Evolutionary conservation across 1,140 invertebrate genomes (phyloP), one percentile per base, ranked within the genome.

Genomic region (Trachymyrmex cornetzi): DNA sequence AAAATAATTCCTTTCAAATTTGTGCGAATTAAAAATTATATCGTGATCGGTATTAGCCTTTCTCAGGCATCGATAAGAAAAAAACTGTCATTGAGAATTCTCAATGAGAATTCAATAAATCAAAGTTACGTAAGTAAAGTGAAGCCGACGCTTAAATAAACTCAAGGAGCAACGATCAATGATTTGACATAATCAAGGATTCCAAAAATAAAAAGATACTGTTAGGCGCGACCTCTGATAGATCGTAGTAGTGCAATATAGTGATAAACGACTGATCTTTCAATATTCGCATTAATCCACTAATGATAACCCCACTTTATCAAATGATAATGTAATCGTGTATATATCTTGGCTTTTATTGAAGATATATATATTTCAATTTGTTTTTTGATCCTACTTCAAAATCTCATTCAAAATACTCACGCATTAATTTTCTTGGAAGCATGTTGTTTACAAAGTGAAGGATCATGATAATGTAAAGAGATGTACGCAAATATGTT

Each of bases 141-240:
- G 24, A 48, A 82, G 38, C n/a, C 34, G 19, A 59, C 22, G 53
- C 34, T 80, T 82, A 82, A 82, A 72, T 59, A 67, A 74, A 38
- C 38, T 82, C 67, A 82, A 82, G 66, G 80, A 82, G 80, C 34
- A 69, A 61, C 53, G 67, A 82, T 82, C 66, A 74, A 82, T 82
- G 67, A 74, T 82, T 82, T 82, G 67, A 82, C 44, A n/a, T n/a
- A 38, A 53, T 74, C 53, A 55, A 82, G 14, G 24, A 72, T 82
- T 82, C 80, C 67, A 82, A 82, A 82, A 82, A 82, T 74, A 72
- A 38, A 72, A 81, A 81, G 79, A 72, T 30, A 55, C 64, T 59
- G 22, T 71, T 59, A 74, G 53, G 80, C 53, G 24, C 38, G 19
- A 82, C 67, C 67, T 72, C 16, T 82, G 67, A 82, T 48, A 59